Percentiles rank a stretch among this genome's conserved stretches.
Conservation (phyloP, 2,797 vertebrate genomes). For the Pterois miles region DNA sequence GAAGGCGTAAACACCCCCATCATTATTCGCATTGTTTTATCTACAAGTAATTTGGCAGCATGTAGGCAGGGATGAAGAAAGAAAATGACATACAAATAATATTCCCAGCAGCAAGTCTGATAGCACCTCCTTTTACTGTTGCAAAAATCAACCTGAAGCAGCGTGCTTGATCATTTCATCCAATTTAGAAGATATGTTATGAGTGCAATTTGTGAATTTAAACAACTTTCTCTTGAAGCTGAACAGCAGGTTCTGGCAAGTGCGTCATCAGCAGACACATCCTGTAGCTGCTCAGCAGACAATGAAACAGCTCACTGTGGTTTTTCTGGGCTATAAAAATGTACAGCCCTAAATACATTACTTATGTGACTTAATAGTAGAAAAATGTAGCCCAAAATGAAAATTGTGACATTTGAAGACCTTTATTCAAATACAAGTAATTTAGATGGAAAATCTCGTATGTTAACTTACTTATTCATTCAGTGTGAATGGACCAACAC, state of each 20-base stretch:
- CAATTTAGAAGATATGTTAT: background rate
- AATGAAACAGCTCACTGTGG: background rate
- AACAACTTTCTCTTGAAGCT: slow-evolving; percentile 1
- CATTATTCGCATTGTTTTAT: slow-evolving; percentile 64
- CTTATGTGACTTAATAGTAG: background rate
- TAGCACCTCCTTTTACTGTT: background rate
- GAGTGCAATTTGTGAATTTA: background rate
- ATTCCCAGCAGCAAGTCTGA: slow-evolving; percentile 20
- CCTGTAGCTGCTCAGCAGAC: background rate
- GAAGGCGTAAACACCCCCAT: slow-evolving; percentile 56
- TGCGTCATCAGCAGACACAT: background rate
- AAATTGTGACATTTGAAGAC: background rate
- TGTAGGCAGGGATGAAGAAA: slow-evolving; percentile 54
- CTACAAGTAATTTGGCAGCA: slow-evolving; percentile 48
- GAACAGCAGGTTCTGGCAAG: background rate
- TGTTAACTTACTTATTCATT: slow-evolving; percentile 5
- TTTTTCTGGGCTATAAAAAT: background rate
- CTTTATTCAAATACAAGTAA: background rate
- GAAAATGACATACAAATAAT: slow-evolving; percentile 47
- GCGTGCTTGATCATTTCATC: slow-evolving; percentile 11
- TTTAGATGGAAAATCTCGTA: background rate
- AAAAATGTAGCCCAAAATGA: background rate
- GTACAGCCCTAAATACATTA: background rate
- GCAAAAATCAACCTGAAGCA: background rate
- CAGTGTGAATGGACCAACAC: background rate